phyloP scores from a whole-genome alignment of 2,113 vertebrate species.

The Prinia subflava region DNA sequence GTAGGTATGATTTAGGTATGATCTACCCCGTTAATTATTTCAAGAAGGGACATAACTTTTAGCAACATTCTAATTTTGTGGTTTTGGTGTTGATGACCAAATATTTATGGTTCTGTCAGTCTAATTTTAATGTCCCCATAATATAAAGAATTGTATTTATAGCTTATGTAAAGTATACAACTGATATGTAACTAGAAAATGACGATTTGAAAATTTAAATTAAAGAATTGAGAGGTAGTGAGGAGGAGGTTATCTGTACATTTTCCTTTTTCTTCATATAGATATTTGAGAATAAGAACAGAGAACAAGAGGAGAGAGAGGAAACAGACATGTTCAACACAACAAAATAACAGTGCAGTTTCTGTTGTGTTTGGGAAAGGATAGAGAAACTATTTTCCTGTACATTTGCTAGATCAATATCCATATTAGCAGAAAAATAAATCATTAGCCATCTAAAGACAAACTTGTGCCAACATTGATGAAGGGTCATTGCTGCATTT shows the following conservation, averaged over 20 bases:
- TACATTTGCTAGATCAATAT: neutral
- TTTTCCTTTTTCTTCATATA: neutral
- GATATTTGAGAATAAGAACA: neutral
- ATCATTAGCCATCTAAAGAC: neutral
- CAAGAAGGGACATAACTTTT: neutral
- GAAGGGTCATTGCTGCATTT: neutral
- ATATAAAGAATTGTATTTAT: neutral
- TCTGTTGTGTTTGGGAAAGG: neutral
- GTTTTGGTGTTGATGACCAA: neutral
- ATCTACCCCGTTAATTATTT: neutral
- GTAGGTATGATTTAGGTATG: neutral
- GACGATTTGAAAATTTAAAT: neutral
- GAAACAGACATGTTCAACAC: neutral
- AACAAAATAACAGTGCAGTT: neutral
- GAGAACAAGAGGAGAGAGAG: neutral
- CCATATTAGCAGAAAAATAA: neutral
- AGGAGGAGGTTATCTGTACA: neutral
- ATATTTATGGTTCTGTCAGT: neutral
- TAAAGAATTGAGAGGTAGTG: fast-evolving
- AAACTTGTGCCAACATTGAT: neutral
- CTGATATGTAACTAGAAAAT: neutral
- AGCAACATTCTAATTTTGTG: neutral
- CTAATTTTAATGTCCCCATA: neutral
- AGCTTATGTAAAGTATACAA: neutral
- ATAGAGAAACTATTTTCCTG: neutral